Conservation (phyloP, 2,113 vertebrate genomes). For the Oenanthe oenanthe region DNA sequence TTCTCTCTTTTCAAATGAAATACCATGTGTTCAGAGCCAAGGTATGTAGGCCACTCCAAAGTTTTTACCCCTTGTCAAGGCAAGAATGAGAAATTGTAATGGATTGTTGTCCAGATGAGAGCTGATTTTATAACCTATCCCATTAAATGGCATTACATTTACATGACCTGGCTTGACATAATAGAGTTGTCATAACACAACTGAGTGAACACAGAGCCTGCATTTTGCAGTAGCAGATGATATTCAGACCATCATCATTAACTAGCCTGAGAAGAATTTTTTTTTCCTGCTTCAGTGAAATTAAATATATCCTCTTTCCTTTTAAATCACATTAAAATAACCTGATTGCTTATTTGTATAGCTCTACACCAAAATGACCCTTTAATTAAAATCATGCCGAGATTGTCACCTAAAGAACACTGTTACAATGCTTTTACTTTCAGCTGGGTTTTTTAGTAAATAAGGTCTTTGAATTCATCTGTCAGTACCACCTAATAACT, state of each 20-base stretch:
- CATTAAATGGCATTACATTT: constrained; percentile 14
- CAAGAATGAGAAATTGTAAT: background rate
- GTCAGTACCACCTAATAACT: background rate
- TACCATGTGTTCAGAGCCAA: background rate
- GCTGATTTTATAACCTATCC: constrained; percentile 22
- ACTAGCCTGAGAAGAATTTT: background rate
- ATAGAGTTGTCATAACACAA: background rate
- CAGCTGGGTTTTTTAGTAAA: background rate
- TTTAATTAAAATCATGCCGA: background rate
- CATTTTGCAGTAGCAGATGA: background rate
- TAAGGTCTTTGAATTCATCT: background rate
- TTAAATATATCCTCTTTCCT: background rate
- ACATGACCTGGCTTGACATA: constrained; percentile 37
- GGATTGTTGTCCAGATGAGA: background rate
- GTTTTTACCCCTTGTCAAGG: constrained; percentile 9
- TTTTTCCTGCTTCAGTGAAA: background rate
- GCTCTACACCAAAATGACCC: background rate
- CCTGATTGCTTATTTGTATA: background rate
- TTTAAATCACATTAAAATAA: background rate
- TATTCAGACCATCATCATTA: background rate
- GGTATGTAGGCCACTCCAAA: background rate
- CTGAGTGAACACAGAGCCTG: background rate
- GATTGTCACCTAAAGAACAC: background rate
- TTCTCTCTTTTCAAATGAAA: background rate
- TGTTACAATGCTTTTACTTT: background rate